Evolutionary conservation across 2,888 invertebrate species (phyloP), one percentile per base, ranked within the genome.

Genomic region (Drosophila formosana): DNA sequence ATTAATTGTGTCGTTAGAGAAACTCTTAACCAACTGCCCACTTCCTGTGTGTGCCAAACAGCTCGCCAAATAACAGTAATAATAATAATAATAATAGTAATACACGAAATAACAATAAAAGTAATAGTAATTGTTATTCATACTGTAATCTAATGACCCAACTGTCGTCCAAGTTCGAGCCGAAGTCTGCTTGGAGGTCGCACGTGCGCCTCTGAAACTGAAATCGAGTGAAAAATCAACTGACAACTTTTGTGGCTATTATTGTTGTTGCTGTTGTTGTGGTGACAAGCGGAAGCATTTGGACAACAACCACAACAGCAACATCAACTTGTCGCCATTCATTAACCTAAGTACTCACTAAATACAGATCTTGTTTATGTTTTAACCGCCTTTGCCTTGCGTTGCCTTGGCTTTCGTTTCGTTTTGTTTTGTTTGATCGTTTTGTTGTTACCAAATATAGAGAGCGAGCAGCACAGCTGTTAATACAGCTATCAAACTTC

Each of bases 1-100:
- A 80, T 79, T 76, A 85, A 89, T 81, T 74, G 79, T 73, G 75
- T 71, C 84, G 66, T 81, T 80, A 75, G 71, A 72, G 64, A 45
- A 82, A 68, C 77, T 82, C 82, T 85, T 82, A 69, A 65, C 39
- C 57, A 45, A 9, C 37, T 37, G 37, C 37, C 37, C 67, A 85
- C 47, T 89, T 86, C 89, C 85, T 87, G 64, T 71, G 64, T 71
- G 43, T 47, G 28, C 46, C 61, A 53, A 53, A 52, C 57, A n/a
- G 30, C 8, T 5, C 11, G 9, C 3, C 11, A 37, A n/a, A 6
- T 9, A 56, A 47, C 23, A 50, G 11, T 28, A 60, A 51, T 43
- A 30, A 9, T 41, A 30, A 25, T 41, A 30, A 25, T 53, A 18
- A 23, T 57, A 13, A 30, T 39, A 47, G 6, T 37, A 46, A 9